phyloP scores from a whole-genome alignment of 2,113 vertebrate genomes.

The Atlantisia rogersi region DNA sequence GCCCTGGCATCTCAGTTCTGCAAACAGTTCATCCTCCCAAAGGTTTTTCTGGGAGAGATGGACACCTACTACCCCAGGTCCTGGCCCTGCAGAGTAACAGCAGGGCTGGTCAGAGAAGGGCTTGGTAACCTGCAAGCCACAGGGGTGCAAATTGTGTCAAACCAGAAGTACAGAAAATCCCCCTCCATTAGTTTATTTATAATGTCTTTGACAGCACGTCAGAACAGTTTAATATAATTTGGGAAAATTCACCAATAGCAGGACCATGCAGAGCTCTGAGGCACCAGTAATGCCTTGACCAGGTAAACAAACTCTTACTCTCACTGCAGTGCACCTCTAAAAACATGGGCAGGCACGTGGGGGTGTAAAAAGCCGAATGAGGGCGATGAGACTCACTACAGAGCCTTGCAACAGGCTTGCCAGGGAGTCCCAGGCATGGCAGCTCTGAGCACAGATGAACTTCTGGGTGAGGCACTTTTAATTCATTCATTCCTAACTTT shows the following conservation, averaged over 20 bases:
- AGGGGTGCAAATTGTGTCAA: background rate
- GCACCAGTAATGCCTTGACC: background rate
- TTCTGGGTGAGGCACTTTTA: background rate
- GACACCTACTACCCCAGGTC: background rate
- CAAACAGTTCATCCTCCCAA: background rate
- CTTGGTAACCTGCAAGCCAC: background rate
- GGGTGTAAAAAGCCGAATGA: background rate
- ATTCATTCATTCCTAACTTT: background rate
- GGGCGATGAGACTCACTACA: background rate
- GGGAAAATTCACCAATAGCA: background rate
- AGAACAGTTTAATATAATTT: background rate
- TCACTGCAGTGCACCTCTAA: background rate
- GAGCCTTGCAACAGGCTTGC: background rate
- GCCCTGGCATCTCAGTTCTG: background rate
- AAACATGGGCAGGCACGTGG: background rate
- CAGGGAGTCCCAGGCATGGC: background rate
- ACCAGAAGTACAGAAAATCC: background rate
- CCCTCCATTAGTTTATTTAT: background rate
- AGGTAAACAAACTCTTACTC: background rate
- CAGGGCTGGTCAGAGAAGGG: background rate
- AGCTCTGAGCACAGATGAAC: background rate
- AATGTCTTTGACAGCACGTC: background rate
- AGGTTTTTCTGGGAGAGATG: background rate
- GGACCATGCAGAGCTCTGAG: background rate
- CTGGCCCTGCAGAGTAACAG: background rate